Percentiles rank a stretch among this genome's conserved stretches.
Conservation (phyloP, 2,888 invertebrate genomes). For the Drosophila diplacantha region DNA sequence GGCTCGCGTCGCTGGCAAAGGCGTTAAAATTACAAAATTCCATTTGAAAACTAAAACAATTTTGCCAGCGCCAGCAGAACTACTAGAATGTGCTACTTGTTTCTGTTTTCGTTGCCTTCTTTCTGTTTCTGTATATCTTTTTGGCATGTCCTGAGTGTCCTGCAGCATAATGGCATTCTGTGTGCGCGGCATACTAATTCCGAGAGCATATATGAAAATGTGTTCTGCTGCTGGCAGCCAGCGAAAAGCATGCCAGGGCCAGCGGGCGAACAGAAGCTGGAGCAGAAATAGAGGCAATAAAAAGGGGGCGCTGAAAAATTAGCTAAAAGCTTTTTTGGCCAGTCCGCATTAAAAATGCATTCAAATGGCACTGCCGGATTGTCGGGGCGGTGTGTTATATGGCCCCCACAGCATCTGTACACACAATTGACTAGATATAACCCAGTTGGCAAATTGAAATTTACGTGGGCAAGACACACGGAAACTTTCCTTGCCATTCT, state of each 20-base stretch:
- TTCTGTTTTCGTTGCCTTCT: slow-evolving; percentile 16
- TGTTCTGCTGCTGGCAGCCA: slow-evolving; percentile 14
- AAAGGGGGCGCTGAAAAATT: slow-evolving; percentile 66
- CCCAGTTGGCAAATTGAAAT: slow-evolving; percentile 49
- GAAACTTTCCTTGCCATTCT: slow-evolving; percentile 45
- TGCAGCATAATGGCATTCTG: slow-evolving; percentile 71
- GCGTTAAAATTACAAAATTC: slow-evolving; percentile 75
- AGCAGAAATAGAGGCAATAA: slow-evolving; percentile 34
- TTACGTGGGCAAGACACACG: slow-evolving; percentile 48
- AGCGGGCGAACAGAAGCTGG: slow-evolving; percentile 11
- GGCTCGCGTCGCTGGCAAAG: slow-evolving; percentile 41
- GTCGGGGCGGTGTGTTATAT: slow-evolving; percentile 8
- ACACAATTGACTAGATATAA: slow-evolving; percentile 52
- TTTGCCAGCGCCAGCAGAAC: slow-evolving; percentile 44
- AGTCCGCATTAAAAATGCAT: slow-evolving; percentile 71
- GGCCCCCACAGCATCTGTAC: slow-evolving; percentile 4
- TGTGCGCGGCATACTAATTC: slow-evolving; percentile 73
- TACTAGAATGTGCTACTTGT: slow-evolving; percentile 44
- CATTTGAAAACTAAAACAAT: slow-evolving; percentile 75
- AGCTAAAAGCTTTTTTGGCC: slow-evolving; percentile 75
- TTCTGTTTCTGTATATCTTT: slow-evolving; percentile 18
- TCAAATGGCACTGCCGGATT: slow-evolving; percentile 56
- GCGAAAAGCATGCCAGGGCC: slow-evolving; percentile 69
- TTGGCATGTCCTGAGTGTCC: slow-evolving; percentile 55
- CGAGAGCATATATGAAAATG: slow-evolving; percentile 37